Percentiles rank a stretch among this genome's conserved stretches.
These are phyloP conservation scores for Acromyrmex echinatior DNA, from an alignment of 1,140 invertebrate species.

Conservation along the genomic window DNA sequence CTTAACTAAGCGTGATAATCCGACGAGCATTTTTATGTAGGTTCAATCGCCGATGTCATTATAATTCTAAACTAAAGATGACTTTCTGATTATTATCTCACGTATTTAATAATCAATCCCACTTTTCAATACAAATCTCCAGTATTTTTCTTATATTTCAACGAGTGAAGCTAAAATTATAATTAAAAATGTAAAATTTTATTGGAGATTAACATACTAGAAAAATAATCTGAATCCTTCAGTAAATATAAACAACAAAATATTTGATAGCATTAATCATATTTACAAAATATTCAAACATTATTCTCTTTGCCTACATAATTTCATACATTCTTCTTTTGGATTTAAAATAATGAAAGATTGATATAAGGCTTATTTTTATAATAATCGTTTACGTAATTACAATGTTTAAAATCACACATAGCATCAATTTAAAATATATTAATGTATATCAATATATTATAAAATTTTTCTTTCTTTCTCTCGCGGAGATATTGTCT, in stretches of 20 bases:
- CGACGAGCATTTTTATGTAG: neutral
- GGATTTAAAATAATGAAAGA: neutral
- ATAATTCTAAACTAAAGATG: neutral
- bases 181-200: neutral
- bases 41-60: neutral
- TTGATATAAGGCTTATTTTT: neutral
- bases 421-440: no score
- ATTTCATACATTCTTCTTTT: neutral
- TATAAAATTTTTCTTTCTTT: no score
- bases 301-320: neutral
- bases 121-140: neutral
- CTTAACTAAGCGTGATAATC: conserved; percentile 13
- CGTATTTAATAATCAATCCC: neutral
- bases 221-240: neutral
- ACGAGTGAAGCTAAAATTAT: neutral
- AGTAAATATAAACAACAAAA: no score
- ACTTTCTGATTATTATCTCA: neutral
- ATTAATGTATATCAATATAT: neutral
- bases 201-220: neutral
- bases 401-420: neutral
- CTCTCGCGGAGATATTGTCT: neutral
- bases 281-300: neutral
- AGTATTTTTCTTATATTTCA: neutral
- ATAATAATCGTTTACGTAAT: neutral
- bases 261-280: neutral